These are phyloP conservation scores for Mimas tiliae DNA, from an alignment of 2,888 invertebrate genomes.

Conservation along the genomic window DNA sequence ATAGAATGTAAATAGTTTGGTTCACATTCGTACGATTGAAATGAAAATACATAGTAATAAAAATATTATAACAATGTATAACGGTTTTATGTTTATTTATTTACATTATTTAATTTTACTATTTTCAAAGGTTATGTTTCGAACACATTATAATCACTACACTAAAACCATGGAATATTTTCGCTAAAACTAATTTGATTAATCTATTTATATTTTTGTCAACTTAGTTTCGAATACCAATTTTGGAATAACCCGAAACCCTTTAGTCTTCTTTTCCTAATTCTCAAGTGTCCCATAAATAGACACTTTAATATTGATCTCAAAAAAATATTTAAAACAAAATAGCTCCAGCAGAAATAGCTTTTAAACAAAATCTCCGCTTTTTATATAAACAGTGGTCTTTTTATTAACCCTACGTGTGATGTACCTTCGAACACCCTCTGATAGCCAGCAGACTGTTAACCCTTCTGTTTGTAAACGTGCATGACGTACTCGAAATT, in stretches of 20 bases:
- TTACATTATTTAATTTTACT: background rate
- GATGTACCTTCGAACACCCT: conserved; percentile 63
- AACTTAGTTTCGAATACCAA: background rate
- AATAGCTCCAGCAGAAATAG: too few relatives aligned
- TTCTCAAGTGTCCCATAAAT: background rate
- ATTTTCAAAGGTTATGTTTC: background rate
- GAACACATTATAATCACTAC: too few relatives aligned
- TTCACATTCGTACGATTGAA: background rate
- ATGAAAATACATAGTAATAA: background rate
- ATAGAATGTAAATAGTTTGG: background rate
- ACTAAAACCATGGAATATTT: too few relatives aligned
- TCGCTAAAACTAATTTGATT: background rate
- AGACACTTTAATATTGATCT: background rate
- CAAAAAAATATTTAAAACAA: background rate
- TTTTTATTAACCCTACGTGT: conserved; percentile 61
- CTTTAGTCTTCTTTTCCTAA: too few relatives aligned
- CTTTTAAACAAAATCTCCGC: background rate
- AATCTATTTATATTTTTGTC: background rate
- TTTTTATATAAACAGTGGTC: conserved; percentile 30
- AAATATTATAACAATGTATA: background rate
- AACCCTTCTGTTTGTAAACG: conserved; percentile 77
- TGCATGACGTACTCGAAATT: conserved; percentile 60
- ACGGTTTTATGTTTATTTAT: background rate
- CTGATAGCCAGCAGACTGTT: conserved; percentile 75
- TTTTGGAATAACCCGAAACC: too few relatives aligned